Evolutionary conservation across 2,888 invertebrate genomes (phyloP), one percentile per base, ranked within the genome.

Genomic region (Tachina grossa): DNA sequence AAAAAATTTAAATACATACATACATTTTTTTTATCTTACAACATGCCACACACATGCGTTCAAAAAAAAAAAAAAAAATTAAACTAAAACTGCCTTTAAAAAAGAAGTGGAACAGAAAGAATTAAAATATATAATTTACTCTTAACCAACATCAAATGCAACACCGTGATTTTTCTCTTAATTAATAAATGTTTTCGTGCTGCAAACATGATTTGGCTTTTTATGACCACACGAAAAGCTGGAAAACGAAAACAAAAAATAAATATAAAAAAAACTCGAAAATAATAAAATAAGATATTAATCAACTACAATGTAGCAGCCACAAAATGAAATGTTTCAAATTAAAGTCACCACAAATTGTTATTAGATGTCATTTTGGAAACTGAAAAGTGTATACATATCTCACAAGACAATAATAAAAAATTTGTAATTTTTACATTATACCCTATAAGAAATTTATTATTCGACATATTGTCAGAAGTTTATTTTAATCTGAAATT

Each of bases 181-280:
- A 84, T 84, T 84, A 84, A 84, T 84, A 84, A 84, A 84, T 84
- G 84, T 84, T 84, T 82, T 78, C 41, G 69, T 78, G 82, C 81
- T 41, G 63, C 74, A 78, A 82, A 85, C 85, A 85, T 85, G 85
- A 82, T 75, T 85, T 85, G 82, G 82, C 85, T 82, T 85, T 82
- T 85, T 85, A 85, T 85, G 82, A 65, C 82, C 85, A 78, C 82
- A 85, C 81, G 78, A 65, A 82, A 82, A 63, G 72, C 72, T 68
- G 51, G 41, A 71, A 41, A 49, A 11, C 10, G 14, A 51, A 63
- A 6, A 1, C 9, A 22, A 68, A 31, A 49, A 65, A 31, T 8
- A 31, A 57, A 43, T 47, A 59, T 1, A 47, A 76, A 31, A 43
- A 55, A 49, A 41, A 61, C 16, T 9, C 14, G 39, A 68, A 78